A percentile compares a stretch with the other conserved stretches of the same genome.
Evolutionary conservation across 2,113 vertebrate species (phyloP).

Genomic region (Crotophaga sulcirostris): DNA sequence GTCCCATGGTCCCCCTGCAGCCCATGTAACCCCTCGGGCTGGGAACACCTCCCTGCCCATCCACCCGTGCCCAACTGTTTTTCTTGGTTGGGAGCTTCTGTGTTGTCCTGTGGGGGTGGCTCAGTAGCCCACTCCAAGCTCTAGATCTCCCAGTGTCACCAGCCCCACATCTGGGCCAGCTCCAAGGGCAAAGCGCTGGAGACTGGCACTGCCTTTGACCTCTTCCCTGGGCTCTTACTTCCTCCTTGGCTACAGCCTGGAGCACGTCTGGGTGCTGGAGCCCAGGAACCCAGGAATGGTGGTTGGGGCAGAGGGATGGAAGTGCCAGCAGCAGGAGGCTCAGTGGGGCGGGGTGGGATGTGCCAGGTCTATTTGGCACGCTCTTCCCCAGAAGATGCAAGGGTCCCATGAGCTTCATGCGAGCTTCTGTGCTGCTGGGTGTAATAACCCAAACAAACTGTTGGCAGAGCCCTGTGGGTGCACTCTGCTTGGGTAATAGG

Average conservation of each 20-base stretch:
- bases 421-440: background rate
- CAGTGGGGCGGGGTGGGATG: background rate
- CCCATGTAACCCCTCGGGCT: fast-evolving
- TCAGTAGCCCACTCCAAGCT: background rate
- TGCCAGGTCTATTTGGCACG: fast-evolving
- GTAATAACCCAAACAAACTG: background rate
- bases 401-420: background rate
- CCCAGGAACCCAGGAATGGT: background rate
- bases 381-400: background rate
- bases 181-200: background rate
- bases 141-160: background rate
- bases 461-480: background rate
- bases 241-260: background rate
- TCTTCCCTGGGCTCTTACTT: background rate
- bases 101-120: background rate
- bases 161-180: background rate
- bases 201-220: no score
- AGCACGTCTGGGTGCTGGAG: background rate
- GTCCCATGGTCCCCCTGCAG: background rate
- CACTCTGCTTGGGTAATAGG: background rate
- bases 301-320: background rate
- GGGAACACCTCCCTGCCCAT: background rate
- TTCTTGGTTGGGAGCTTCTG: background rate
- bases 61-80: fast-evolving
- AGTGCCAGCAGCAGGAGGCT: background rate